Evolutionary conservation across 2,888 invertebrate genomes (phyloP), one percentile per base, ranked within the genome.

Genomic region (Tanaodytes sp.): DNA sequence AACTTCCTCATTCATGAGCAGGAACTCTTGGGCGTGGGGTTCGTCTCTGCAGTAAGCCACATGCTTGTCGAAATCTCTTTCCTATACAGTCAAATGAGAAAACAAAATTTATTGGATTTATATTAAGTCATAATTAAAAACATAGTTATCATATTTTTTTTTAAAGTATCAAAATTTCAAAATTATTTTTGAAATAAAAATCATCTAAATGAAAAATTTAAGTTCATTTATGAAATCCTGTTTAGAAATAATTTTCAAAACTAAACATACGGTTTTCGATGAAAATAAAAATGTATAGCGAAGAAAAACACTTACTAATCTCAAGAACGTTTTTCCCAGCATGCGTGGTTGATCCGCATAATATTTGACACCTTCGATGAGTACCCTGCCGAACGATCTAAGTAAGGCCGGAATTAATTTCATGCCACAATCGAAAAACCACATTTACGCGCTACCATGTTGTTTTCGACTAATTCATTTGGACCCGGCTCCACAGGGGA

Each of bases 21-120:
- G 88, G 77, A 95, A 90, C 66, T 92, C 91, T 82, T 95, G 93
- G 16, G 95, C 94, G 31, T 89, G 86, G 2, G 94, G 93, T 85
- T 95, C 94, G 83, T 94, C 93, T 82, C 92, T 91, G 84, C 94
- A 95, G 86, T 96, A 96, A 58, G 91, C 91, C 45, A 95, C 95
- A 85, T 97, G 96, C 82, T 94, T 94, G 87, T 97, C 96, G 84
- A 97, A 97, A 86, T 97, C 96, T 51, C 96, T 88, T 87, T 97
- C 96, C 89, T 89, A 74, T 39, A n/a, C n/a, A n/a, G n/a, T n/a
- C n/a, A n/a, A n/a, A n/a, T n/a, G n/a, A n/a, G n/a, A n/a, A n/a
- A n/a, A n/a, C n/a, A n/a, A n/a, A n/a, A n/a, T n/a, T 45, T 45
- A 30, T 45, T 27, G 45, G 30, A 46, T 15, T 5, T 37, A 14